Percentiles rank a stretch among this genome's conserved stretches.
Evolutionary conservation across 1,140 invertebrate genomes (phyloP).

Genomic region (Dreissena polymorpha): DNA sequence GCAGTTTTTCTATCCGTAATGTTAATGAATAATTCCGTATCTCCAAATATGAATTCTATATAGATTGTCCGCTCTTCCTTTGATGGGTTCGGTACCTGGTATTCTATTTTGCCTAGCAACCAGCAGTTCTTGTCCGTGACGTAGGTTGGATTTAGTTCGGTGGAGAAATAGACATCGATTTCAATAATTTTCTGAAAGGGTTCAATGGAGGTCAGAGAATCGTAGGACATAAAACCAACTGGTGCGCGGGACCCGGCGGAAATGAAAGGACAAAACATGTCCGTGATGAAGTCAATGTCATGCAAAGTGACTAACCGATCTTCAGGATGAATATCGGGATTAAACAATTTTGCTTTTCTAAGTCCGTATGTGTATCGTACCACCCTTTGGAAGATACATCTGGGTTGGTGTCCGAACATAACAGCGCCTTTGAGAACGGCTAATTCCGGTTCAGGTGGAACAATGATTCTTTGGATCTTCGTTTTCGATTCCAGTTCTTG

Average conservation of each 20-base stretch:
- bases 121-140: constrained; percentile 81
- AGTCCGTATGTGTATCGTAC: constrained; percentile 83
- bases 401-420: constrained; percentile 81
- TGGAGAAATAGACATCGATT: constrained; percentile 82
- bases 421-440: constrained; percentile 50
- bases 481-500: constrained; percentile 35
- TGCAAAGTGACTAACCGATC: constrained; percentile 80
- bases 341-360: constrained; percentile 60
- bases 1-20: constrained; percentile 52
- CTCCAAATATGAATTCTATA: constrained; percentile 83
- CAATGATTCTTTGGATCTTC: constrained; percentile 39
- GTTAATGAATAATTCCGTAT: constrained; percentile 81
- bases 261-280: constrained; percentile 80
- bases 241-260: constrained; percentile 48
- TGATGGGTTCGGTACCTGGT: constrained; percentile 79
- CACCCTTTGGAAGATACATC: constrained; percentile 81
- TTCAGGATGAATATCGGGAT: constrained; percentile 80
- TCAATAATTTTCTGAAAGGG: constrained; percentile 54
- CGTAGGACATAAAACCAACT: constrained; percentile 51
- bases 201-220: constrained; percentile 47
- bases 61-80: constrained; percentile 79
- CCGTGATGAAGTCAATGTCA: constrained; percentile 81
- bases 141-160: constrained; percentile 80
- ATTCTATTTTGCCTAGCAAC: constrained; percentile 81
- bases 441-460: constrained; percentile 50